Percentiles rank a stretch among this genome's conserved stretches.
Evolutionary conservation across 2,888 invertebrate genomes (phyloP).

Genomic region (Troilus luridus): DNA sequence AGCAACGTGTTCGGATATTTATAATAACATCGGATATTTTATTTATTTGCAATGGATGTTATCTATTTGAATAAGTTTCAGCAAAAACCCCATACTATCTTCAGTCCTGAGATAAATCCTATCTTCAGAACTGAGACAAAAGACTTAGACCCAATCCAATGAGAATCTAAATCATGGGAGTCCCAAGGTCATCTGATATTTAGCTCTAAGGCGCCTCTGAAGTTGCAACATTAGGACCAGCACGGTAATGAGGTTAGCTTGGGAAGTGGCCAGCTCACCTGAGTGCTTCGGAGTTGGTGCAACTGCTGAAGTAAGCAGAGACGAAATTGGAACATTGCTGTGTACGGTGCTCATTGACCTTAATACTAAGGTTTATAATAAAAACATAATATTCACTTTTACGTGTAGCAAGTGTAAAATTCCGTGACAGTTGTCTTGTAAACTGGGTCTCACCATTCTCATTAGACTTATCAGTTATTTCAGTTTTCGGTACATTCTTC

Average conservation of each 20-base stretch:
- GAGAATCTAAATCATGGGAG: conserved; percentile 3
- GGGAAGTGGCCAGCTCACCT: conserved; percentile 16
- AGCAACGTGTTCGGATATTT: too few relatives aligned
- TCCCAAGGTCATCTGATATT: conserved; percentile 33
- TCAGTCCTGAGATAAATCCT: too few relatives aligned
- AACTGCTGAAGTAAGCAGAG: neutral
- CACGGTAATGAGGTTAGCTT: conserved; percentile 29
- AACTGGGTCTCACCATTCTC: too few relatives aligned
- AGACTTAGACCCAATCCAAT: conserved; percentile 10
- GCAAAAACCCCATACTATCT: neutral
- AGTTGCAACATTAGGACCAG: neutral
- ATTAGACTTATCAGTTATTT: too few relatives aligned
- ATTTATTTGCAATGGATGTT: neutral
- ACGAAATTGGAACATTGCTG: neutral
- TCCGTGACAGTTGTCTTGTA: too few relatives aligned
- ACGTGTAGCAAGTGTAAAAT: neutral
- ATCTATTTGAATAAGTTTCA: neutral
- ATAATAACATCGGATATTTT: too few relatives aligned
- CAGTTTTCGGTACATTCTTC: too few relatives aligned
- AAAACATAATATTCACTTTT: neutral
- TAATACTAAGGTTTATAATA: neutral
- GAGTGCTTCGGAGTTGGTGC: neutral
- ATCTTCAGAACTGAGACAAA: neutral
- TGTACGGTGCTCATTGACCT: neutral
- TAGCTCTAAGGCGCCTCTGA: conserved; percentile 1